These are phyloP conservation scores for Iselma pallidipennis DNA, from an alignment of 2,888 invertebrate genomes.

Conservation along the genomic window DNA sequence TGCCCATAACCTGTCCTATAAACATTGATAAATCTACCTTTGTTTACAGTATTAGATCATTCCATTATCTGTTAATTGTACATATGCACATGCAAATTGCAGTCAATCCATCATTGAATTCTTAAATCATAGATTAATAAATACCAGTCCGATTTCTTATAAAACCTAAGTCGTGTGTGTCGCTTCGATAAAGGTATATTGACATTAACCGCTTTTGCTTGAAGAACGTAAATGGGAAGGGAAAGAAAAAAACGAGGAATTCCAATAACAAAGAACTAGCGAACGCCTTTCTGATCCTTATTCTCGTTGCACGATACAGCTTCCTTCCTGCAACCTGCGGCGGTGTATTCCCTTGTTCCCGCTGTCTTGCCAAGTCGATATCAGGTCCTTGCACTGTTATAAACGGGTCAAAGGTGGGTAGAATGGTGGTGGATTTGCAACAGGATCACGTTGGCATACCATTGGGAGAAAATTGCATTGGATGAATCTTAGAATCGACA, in stretches of 20 bases:
- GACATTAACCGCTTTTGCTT: not conserved
- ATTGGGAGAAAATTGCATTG: not conserved
- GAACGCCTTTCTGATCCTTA: constrained; percentile 25
- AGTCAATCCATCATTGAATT: too few species aligned
- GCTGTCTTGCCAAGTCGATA: not conserved
- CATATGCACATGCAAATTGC: too few species aligned
- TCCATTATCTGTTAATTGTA: too few species aligned
- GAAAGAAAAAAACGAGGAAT: constrained; percentile 32
- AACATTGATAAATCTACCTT: constrained; percentile 36
- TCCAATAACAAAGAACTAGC: constrained; percentile 36
- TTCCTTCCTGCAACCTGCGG: constrained; percentile 18
- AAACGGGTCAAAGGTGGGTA: not conserved
- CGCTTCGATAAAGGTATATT: not conserved
- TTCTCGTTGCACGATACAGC: constrained; percentile 15
- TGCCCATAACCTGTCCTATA: too few species aligned
- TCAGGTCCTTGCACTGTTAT: not conserved
- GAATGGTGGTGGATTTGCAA: not conserved
- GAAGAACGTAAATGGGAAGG: not conserved
- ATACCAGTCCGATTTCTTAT: too few species aligned
- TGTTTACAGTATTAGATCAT: constrained; percentile 37
- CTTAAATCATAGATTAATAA: too few species aligned
- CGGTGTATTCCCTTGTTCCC: constrained; percentile 1
- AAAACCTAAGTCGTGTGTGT: too few species aligned
- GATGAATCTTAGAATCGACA: not conserved
- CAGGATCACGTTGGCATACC: not conserved